Evolutionary conservation across 2,113 vertebrate genomes (phyloP).

Genomic region (Megaleporinus macrocephalus): DNA sequence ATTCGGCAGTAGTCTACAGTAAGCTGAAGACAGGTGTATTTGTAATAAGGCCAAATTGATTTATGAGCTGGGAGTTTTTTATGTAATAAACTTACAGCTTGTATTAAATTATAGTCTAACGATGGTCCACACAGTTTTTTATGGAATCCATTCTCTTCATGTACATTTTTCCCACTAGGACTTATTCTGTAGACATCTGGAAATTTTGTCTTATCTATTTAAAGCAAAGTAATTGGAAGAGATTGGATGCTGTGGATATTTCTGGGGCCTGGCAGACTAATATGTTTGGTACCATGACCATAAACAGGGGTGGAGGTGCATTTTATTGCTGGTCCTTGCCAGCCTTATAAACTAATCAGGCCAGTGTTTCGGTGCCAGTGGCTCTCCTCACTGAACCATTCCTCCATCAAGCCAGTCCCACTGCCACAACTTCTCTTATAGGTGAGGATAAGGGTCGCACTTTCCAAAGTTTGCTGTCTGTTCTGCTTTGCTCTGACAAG

Average conservation of each 20-base stretch:
- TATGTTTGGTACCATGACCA: constrained; percentile 50
- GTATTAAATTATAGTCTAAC: too few species aligned
- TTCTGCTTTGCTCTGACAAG: neutral
- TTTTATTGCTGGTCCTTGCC: constrained; percentile 41
- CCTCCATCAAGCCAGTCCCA: constrained; percentile 26
- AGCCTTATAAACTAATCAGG: constrained; percentile 50
- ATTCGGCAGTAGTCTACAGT: neutral
- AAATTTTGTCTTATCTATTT: constrained; percentile 52
- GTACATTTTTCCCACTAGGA: neutral
- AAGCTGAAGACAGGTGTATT: neutral
- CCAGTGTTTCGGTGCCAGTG: constrained; percentile 30
- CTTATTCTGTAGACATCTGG: constrained; percentile 40
- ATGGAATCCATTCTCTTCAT: neutral
- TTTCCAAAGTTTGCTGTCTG: neutral
- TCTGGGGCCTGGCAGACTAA: constrained; percentile 48
- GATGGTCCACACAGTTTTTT: neutral
- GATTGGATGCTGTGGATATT: constrained; percentile 46
- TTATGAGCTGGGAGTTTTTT: neutral
- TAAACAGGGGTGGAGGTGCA: constrained; percentile 49
- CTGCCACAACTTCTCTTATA: constrained; percentile 45
- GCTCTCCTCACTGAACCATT: constrained; percentile 31
- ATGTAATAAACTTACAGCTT: neutral
- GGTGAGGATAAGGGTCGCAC: constrained; percentile 32
- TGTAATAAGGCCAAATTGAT: neutral
- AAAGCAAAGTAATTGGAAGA: constrained; percentile 36